Percentiles rank a stretch among this genome's conserved stretches.
Evolutionary conservation across 2,113 vertebrate genomes (phyloP).

Genomic region (Phalacrocorax carbo): DNA sequence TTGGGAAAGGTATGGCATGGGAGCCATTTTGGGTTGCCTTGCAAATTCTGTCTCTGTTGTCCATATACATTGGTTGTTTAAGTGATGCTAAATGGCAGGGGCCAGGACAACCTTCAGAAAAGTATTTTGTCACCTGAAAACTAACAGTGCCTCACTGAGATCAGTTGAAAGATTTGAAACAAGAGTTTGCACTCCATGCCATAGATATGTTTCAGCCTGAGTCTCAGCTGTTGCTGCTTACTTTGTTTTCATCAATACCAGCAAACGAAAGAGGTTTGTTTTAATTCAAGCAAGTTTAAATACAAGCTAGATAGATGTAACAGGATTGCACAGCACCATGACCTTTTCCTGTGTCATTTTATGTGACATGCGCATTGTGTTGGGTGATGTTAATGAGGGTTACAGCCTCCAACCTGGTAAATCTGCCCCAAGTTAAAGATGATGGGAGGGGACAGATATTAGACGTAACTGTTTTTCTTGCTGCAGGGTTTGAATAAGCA

Average conservation of each 20-base stretch:
- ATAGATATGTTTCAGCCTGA: not conserved
- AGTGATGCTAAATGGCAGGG: not conserved
- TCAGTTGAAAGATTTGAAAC: not conserved
- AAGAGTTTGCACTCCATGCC: not conserved
- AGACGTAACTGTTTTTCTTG: not conserved
- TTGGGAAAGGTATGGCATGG: not conserved
- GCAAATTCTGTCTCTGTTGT: not conserved
- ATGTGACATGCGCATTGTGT: not conserved
- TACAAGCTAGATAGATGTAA: not conserved
- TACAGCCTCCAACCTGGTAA: not conserved
- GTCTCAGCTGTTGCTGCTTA: not conserved
- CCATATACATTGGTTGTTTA: not conserved
- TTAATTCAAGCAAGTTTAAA: not conserved
- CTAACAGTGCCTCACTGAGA: not conserved
- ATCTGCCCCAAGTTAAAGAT: not conserved
- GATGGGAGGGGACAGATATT: not conserved
- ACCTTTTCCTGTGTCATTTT: not conserved
- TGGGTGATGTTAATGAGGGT: not conserved
- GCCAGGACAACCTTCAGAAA: not conserved
- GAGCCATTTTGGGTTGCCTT: not conserved
- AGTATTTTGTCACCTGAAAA: not conserved
- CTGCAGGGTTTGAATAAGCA: not conserved
- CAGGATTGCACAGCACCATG: not conserved
- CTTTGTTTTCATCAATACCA: not conserved
- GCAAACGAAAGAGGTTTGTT: not conserved